Evolutionary conservation across 2,888 invertebrate species (phyloP), one percentile per base, ranked within the genome.

Genomic region (Sinohyriopsis cumingii): DNA sequence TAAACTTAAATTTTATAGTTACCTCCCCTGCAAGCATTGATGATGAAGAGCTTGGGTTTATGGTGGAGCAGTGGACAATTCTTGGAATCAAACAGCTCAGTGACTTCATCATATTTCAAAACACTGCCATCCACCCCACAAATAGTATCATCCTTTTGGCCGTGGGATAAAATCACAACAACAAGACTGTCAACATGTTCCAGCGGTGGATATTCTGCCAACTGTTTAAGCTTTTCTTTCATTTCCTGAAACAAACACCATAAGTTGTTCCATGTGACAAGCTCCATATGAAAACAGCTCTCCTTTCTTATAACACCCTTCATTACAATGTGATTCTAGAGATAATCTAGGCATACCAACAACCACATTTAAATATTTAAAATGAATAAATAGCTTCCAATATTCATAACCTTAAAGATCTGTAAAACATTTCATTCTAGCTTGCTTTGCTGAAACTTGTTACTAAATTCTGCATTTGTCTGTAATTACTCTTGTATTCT

Each of bases 1-100:
- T 45, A 15, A 45, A 45, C 45, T 45, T 45, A 45, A 45, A 15
- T 45, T 45, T 12, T 45, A 67, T 28, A 68, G 65, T 72, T 78
- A 84, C 84, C 77, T 78, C 84, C 84, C 56, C 84, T 76, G 62
- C 84, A 84, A 28, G 84, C 82, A 72, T 84, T 83, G 15, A 84
- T 75, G n/a, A 84, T 74, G 61, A 82, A 80, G 59, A 84, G 71
- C 69, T 84, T 84, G 22, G 84, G 84, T 67, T 84, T 84, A 19
- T 76, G 68, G 15, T 72, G 73, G 61, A 84, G 70, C 0, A 71
- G 76, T 7, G 76, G 78, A 65, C 84, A 84, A 12, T 73, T 64
- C 33, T 73, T 69, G 5, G 79, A 72, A 25, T 75, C 74, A 62
- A 83, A 83, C 18, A 75, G 62, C 19, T 78, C 62, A 12, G 71